phyloP scores from a whole-genome alignment of 2,888 invertebrate genomes.

The Oxyscelio sp. region DNA sequence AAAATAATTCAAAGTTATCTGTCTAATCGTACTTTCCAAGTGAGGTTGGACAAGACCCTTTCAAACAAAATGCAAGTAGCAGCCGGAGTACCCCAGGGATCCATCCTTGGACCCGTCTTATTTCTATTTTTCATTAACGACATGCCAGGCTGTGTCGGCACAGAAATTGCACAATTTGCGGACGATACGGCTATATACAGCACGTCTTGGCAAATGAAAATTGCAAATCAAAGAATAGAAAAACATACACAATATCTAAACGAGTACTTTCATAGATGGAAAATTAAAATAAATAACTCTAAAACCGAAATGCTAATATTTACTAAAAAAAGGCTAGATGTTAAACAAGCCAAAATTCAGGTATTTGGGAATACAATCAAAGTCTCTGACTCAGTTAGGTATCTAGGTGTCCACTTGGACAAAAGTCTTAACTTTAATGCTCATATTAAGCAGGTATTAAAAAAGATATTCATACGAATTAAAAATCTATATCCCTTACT shows the following conservation, averaged over 20 bases:
- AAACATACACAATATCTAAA: background rate
- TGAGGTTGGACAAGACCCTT: background rate
- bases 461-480: background rate
- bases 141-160: background rate
- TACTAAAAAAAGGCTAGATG: conserved; percentile 18
- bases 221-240: background rate
- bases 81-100: conserved; percentile 24
- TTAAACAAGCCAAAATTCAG: too few relatives aligned
- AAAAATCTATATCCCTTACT: background rate
- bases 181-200: conserved; percentile 14
- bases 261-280: too few relatives aligned
- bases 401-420: conserved; percentile 13
- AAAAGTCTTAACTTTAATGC: background rate
- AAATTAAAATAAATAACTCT: conserved; percentile 20
- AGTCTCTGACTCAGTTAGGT: background rate
- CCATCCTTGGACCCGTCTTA: conserved; percentile 16
- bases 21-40: background rate
- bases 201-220: background rate
- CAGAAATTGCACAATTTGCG: background rate
- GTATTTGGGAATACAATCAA: too few relatives aligned
- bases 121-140: background rate
- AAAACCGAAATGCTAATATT: conserved; percentile 31
- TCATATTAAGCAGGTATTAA: background rate
- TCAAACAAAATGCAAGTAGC: background rate
- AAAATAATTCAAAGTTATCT: background rate